Conservation (phyloP, 2,888 invertebrate genomes). For the Sussaba pulchella region DNA sequence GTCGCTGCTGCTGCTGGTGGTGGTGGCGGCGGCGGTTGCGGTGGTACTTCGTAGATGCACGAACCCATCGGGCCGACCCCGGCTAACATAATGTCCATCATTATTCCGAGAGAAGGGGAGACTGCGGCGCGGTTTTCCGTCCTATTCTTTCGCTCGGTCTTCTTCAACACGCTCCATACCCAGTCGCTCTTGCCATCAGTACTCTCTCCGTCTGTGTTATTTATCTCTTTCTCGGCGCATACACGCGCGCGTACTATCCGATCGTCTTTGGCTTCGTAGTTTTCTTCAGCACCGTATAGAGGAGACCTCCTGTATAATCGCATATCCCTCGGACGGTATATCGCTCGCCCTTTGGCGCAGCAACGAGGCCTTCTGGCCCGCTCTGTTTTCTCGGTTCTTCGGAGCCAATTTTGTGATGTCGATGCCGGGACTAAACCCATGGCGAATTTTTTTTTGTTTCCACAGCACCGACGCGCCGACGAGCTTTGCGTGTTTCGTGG, state of each 20-base stretch:
- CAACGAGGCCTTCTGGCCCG: not conserved
- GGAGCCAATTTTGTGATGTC: conserved; percentile 74
- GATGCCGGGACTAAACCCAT: not conserved
- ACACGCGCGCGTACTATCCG: too few species aligned
- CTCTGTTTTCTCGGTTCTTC: conserved; percentile 64
- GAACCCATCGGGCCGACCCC: conserved; percentile 53
- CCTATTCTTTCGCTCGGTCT: conserved; percentile 36
- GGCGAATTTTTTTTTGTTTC: conserved; percentile 1
- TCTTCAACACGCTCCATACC: conserved; percentile 1
- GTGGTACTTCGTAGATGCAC: conserved; percentile 20
- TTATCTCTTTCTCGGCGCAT: not conserved
- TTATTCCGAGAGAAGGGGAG: conserved; percentile 53
- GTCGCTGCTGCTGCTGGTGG: not conserved
- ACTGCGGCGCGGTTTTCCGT: conserved; percentile 16
- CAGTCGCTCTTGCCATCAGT: not conserved
- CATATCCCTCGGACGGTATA: not conserved
- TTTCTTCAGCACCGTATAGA: not conserved
- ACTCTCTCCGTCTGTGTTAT: not conserved
- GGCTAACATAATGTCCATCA: conserved; percentile 65
- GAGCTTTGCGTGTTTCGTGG: not conserved
- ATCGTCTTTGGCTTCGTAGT: conserved; percentile 20
- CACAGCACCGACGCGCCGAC: not conserved
- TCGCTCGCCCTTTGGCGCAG: conserved; percentile 7
- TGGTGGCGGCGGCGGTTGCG: not conserved
- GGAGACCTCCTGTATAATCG: not conserved